phyloP scores from a whole-genome alignment of 2,113 vertebrate genomes.

The Sceloporus tristichus region DNA sequence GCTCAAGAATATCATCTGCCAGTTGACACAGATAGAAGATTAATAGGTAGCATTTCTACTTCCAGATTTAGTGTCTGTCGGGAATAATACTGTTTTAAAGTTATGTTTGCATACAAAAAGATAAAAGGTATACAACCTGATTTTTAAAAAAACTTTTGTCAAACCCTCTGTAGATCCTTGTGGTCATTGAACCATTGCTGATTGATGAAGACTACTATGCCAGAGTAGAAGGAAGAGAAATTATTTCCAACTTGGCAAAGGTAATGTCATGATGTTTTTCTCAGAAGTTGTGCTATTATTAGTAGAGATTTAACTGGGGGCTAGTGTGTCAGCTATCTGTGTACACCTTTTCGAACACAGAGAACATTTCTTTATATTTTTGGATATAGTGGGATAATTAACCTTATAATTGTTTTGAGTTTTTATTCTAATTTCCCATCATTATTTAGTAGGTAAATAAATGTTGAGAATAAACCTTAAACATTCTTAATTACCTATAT shows the following conservation, averaged over 20 bases:
- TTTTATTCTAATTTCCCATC: too few species aligned
- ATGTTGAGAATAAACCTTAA: too few species aligned
- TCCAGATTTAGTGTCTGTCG: neutral
- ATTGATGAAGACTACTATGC: constrained; percentile 99
- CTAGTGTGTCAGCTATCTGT: too few species aligned
- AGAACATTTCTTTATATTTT: too few species aligned
- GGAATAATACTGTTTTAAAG: neutral
- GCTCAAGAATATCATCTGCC: neutral
- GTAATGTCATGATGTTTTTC: constrained; percentile 72
- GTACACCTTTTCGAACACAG: too few species aligned
- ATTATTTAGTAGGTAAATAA: too few species aligned
- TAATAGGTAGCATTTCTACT: neutral
- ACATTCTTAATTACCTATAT: too few species aligned
- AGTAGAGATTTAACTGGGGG: fast-evolving
- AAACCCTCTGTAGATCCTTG: constrained; percentile 86
- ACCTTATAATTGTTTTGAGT: too few species aligned
- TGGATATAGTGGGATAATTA: too few species aligned
- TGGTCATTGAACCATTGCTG: constrained; percentile 96
- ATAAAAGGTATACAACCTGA: neutral
- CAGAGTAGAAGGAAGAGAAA: constrained; percentile 98
- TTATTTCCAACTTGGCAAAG: constrained; percentile 99
- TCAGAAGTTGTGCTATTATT: neutral
- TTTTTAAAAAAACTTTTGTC: neutral
- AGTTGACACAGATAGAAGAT: neutral
- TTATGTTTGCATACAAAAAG: neutral